Base-by-base conservation (phyloP, 2,797 vertebrate species). In the Melopsittacus undulatus region DNA sequence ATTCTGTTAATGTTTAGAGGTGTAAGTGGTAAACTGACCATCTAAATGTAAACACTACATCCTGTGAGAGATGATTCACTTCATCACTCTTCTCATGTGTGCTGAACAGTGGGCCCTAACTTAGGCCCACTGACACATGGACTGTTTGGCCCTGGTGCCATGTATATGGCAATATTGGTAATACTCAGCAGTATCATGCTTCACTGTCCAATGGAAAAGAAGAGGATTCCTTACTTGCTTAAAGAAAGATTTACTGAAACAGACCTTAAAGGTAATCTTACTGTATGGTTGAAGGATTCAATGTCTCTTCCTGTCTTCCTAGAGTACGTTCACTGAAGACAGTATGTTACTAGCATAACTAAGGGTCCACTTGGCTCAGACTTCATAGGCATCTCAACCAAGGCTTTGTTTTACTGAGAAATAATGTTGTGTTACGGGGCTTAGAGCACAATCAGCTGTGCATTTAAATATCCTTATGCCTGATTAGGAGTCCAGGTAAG, bases 21-120 rank as follows among this genome's bases (percentile, higher is more conserved):
- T 66, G n/a, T 43, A 69, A 93, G 83, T 89, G 54, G 20, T 70
- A 92, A 96, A 63, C 54, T 74, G 48, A 89, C 29, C 75, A n/a
- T 76, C 43, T 36, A 62, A 51, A 51, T 67, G 76, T 78, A 84
- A 87, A 87, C 43, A 56, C 22, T 38, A 16, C 30, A 36, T 2
- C 5, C 8, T 7, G 15, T n/a, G 63, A 73, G 54, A 63, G n/a
- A 14, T 30, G 43, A 68, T 40, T 18, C 4, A 14, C 57, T 76
- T 43, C 18, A 26, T 70, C 40, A 8, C 24, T 51, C 17, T 74
- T 70, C 27, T 24, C 32, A 3, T 3, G 4, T 17, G 9, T 66
- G 54, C 68, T 62, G 45, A 77, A 11, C 49, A 56, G 3, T 2
- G 3, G 24, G 48, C 23, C 32, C 26, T 27, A 29, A 4, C 48